Evolutionary conservation across 1,140 invertebrate genomes (phyloP).

Genomic region (Aphaenogaster floridana): DNA sequence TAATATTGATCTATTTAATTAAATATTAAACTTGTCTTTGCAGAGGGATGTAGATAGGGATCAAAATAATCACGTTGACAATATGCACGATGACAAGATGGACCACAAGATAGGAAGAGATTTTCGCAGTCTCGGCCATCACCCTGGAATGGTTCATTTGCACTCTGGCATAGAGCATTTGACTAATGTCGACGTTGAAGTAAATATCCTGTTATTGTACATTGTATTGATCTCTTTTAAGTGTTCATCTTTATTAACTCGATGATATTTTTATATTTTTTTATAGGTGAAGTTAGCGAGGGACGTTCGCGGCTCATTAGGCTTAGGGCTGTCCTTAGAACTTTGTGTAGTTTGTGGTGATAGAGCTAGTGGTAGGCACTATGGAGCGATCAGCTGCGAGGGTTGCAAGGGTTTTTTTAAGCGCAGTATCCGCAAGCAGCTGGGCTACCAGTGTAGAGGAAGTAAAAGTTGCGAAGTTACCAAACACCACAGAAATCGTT

Average conservation of each 20-base stretch:
- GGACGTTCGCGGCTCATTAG: conserved; percentile 85
- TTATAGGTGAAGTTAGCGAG: conserved; percentile 84
- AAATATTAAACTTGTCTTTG: conserved; percentile 32
- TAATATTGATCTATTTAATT: conserved; percentile 11
- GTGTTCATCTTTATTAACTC: neutral
- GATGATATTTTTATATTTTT: conserved; percentile 46
- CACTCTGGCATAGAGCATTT: conserved; percentile 81
- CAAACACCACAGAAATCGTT: conserved; percentile 98
- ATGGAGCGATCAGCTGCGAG: conserved; percentile 97
- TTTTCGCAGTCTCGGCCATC: conserved; percentile 80
- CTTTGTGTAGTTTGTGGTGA: conserved; percentile 98
- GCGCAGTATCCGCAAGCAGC: conserved; percentile 96
- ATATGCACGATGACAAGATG: conserved; percentile 78
- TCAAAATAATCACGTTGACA: conserved; percentile 79
- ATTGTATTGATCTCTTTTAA: neutral
- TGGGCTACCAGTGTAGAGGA: conserved; percentile 98
- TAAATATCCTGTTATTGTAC: conserved; percentile 50
- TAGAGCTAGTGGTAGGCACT: conserved; percentile 96
- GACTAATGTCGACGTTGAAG: conserved; percentile 81
- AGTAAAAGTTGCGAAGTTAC: conserved; percentile 98
- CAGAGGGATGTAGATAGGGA: conserved; percentile 79
- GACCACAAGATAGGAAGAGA: conserved; percentile 81
- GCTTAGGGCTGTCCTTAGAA: conserved; percentile 90
- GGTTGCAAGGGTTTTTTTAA: conserved; percentile 98
- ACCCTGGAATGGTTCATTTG: conserved; percentile 79